Base-by-base conservation (phyloP, 1,140 invertebrate genomes). In the Eueides isabella region DNA sequence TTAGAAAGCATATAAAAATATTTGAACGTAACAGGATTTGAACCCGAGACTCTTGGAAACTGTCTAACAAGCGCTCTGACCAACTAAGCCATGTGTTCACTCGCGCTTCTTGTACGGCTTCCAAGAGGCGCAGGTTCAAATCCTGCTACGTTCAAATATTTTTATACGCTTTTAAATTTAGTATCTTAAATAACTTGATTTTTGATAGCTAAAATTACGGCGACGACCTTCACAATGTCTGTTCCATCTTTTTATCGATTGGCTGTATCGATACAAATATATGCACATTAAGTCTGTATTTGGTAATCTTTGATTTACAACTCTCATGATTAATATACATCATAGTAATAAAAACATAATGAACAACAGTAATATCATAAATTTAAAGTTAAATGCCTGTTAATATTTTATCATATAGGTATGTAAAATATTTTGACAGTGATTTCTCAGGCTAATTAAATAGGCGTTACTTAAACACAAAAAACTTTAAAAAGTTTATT, bases 201-300 rank as follows among this genome's bases (percentile, higher is more conserved):
- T 61, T 31, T 72, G 48, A 55, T 55, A 14, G 41, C 5, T n/a
- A 55, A 31, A 41, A 71, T 63, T 71, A 30, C 35, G 35, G 29
- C 38, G 55, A 67, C 55, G 55, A 71, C 74, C 74, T 71, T 70
- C 67, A 12, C 31, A 63, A n/a, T 67, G 63, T 48, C 35, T 61
- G 35, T 71, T 62, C 14, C 65, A 67, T 23, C 48, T 55, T 23
- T 55, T 26, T 55, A 55, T 55, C 16, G 29, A 55, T 67, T 9
- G 30, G 31, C 62, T 35, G 7, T 61, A 63, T 35, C 31, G n/a
- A 26, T 71, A 61, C 12, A 35, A 71, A 66, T 66, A 31, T 67
- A 71, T 66, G 38, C 16, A 61, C 65, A 67, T 74, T 26, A 62
- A 28, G 23, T 67, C 28, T 66, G 38, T 61, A 62, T 62, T n/a